These are phyloP conservation scores for Corythornis vintsioides DNA, from an alignment of 2,113 vertebrate genomes.

Conservation along the genomic window DNA sequence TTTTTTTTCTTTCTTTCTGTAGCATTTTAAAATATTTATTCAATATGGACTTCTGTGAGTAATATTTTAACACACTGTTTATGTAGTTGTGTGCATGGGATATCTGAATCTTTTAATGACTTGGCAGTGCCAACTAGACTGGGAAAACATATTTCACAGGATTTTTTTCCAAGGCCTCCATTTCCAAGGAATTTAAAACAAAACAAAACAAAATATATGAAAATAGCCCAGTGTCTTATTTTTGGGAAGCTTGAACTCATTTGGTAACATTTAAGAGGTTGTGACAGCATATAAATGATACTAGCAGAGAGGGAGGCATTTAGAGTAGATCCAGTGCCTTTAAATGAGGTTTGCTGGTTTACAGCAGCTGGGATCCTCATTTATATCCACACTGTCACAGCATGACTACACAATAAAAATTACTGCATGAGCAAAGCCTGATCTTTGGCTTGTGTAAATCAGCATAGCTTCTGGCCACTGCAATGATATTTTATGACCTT, in stretches of 20 bases:
- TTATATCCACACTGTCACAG: slow-evolving; percentile 27
- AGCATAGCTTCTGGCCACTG: neutral
- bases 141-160: neutral
- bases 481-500: slow-evolving; percentile 45
- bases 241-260: neutral
- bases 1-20: neutral
- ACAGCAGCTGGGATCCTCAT: slow-evolving; percentile 44
- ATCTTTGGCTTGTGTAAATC: slow-evolving; percentile 37
- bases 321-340: neutral
- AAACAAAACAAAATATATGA: neutral
- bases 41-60: fast-evolving
- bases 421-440: slow-evolving; percentile 41
- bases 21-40: neutral
- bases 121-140: neutral
- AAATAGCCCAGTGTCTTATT: neutral
- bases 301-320: neutral
- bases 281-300: neutral
- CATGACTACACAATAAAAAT: slow-evolving; percentile 36
- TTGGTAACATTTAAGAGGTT: slow-evolving; percentile 19
- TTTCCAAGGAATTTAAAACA: neutral
- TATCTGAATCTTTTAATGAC: neutral
- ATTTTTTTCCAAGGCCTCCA: neutral
- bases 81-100: fast-evolving
- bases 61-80: neutral
- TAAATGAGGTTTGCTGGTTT: slow-evolving; percentile 32